Percentiles rank a stretch among this genome's conserved stretches.
phyloP scores from a whole-genome alignment of 2,797 vertebrate genomes.

The Huso huso region DNA sequence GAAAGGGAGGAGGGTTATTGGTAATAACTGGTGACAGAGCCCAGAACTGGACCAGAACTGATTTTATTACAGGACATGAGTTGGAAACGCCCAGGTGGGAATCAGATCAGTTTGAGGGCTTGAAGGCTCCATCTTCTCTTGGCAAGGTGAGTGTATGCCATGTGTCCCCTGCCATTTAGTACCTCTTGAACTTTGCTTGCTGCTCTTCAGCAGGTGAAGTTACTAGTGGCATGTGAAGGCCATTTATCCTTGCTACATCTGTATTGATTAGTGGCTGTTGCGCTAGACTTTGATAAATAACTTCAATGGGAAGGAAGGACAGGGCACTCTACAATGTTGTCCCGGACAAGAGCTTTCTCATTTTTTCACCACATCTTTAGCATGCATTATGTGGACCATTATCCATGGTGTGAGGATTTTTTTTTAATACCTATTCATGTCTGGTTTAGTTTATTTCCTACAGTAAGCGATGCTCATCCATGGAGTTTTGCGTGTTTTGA shows the following conservation, averaged over 20 bases:
- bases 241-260: constrained; percentile 48
- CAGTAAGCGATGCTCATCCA: too few relatives aligned
- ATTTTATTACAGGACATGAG: not conserved
- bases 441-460: too few relatives aligned
- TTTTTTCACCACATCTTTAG: not conserved
- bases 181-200: constrained; percentile 23
- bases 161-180: constrained; percentile 5
- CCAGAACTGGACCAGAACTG: not conserved
- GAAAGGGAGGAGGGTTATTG: too few relatives aligned
- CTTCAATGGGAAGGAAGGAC: constrained; percentile 12
- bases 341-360: not conserved
- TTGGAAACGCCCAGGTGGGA: not conserved
- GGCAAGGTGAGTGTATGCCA: constrained; percentile 13
- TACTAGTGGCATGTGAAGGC: constrained; percentile 28
- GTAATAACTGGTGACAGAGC: too few relatives aligned
- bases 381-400: not conserved
- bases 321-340: not conserved
- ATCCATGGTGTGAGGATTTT: too few relatives aligned
- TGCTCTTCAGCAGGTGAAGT: constrained; percentile 20
- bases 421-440: too few relatives aligned
- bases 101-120: too few relatives aligned
- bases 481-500: too few relatives aligned
- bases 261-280: constrained; percentile 31
- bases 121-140: not conserved
- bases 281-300: constrained; percentile 32